A percentile compares a stretch with the other conserved stretches of the same genome.
Evolutionary conservation across 2,113 vertebrate species (phyloP).

Genomic region (Vicugna pacos): DNA sequence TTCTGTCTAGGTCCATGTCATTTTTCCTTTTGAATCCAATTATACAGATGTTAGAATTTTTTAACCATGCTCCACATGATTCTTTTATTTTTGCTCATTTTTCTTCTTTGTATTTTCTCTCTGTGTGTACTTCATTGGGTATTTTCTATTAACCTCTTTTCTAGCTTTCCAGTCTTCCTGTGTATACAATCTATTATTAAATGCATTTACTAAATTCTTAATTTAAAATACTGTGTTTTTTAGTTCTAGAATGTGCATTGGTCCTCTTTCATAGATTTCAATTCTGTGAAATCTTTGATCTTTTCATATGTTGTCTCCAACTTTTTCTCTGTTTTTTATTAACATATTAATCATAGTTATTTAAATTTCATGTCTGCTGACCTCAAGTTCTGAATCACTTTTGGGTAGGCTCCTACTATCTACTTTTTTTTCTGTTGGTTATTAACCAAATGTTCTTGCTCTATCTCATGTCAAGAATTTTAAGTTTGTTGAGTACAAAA

Average conservation of each 20-base stretch:
- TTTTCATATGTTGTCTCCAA: not conserved
- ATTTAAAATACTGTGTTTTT: not conserved
- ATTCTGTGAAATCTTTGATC: not conserved
- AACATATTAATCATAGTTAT: not conserved
- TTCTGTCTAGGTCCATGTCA: not conserved
- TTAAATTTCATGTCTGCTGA: not conserved
- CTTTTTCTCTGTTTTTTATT: not conserved
- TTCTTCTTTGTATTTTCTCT: not conserved
- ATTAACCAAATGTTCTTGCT: not conserved
- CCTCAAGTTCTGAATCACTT: conserved; percentile 32
- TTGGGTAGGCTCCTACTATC: not conserved
- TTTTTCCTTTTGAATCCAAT: not conserved
- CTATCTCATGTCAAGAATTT: not conserved
- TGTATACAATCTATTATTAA: not conserved
- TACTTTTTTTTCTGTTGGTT: not conserved
- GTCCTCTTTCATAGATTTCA: not conserved
- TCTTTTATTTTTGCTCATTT: not conserved
- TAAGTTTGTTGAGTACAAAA: conserved; percentile 10
- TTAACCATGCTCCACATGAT: not conserved
- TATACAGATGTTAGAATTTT: not conserved
- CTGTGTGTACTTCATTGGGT: not conserved
- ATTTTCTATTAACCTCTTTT: not conserved
- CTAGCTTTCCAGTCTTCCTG: not conserved
- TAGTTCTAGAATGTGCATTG: not conserved
- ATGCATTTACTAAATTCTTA: not conserved